phyloP scores from a whole-genome alignment of 2,797 vertebrate genomes.

The Falco columbarius region DNA sequence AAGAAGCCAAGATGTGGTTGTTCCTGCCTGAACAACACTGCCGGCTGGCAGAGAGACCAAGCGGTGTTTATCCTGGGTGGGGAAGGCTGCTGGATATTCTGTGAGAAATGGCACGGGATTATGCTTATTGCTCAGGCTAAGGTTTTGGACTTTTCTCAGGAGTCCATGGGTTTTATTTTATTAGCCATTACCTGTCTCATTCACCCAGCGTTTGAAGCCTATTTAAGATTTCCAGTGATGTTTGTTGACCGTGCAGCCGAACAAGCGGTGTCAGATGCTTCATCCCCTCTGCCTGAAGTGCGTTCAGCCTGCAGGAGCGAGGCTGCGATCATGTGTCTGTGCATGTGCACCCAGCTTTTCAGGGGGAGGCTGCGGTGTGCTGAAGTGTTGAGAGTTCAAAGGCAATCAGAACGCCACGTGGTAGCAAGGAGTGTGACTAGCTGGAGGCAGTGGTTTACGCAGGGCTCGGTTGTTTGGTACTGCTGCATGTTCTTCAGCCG shows the following conservation, averaged over 20 bases:
- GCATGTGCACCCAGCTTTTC: neutral
- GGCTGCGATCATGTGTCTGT: neutral
- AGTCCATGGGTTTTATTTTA: neutral
- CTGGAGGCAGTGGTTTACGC: neutral
- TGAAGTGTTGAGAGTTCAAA: neutral
- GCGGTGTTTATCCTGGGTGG: rapidly evolving
- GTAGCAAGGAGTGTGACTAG: neutral
- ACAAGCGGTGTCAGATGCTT: rapidly evolving
- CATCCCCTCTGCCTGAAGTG: rapidly evolving
- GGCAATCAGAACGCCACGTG: neutral
- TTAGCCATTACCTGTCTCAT: neutral
- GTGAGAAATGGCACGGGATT: neutral
- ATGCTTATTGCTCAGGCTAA: neutral
- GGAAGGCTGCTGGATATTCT: neutral
- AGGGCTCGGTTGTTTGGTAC: neutral
- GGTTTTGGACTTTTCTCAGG: neutral
- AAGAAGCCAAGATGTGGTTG: neutral
- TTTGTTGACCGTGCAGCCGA: neutral
- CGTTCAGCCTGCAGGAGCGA: neutral
- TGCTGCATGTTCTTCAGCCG: rapidly evolving
- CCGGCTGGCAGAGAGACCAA: neutral
- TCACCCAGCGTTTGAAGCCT: neutral
- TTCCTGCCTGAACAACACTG: neutral
- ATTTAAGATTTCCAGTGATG: neutral
- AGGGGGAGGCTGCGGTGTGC: neutral